These are phyloP conservation scores for Cosmorhoe ocellata DNA, from an alignment of 2,888 invertebrate species.

Conservation along the genomic window DNA sequence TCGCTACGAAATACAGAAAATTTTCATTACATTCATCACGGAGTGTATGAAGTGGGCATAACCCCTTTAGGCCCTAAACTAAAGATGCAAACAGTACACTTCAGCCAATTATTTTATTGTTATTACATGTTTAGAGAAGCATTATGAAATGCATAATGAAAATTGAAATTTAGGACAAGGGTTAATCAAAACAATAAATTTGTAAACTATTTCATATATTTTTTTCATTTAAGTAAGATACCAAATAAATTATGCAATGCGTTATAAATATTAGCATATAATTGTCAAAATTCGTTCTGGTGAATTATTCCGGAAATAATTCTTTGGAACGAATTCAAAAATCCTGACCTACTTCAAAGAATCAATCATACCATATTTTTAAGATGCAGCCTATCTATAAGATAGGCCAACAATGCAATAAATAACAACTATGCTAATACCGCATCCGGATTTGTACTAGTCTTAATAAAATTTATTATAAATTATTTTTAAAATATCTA, in stretches of 20 bases:
- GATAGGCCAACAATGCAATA: constrained; percentile 58
- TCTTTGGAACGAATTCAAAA: constrained; percentile 59
- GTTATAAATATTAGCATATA: constrained; percentile 74
- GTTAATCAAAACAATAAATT: not conserved
- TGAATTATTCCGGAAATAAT: constrained; percentile 76
- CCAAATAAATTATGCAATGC: constrained; percentile 45
- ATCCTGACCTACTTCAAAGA: constrained; percentile 45
- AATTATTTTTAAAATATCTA: constrained; percentile 57
- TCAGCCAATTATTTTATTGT: too few relatives aligned
- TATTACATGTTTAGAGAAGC: too few relatives aligned
- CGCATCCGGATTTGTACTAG: constrained; percentile 75
- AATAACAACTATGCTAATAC: constrained; percentile 69
- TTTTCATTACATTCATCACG: too few relatives aligned
- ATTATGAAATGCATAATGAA: too few relatives aligned
- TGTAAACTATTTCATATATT: constrained; percentile 23
- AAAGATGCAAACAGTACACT: too few relatives aligned
- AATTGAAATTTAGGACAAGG: not conserved
- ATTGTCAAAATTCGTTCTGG: constrained; percentile 55
- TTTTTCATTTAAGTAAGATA: constrained; percentile 16
- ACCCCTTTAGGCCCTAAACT: too few relatives aligned
- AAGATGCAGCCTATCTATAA: constrained; percentile 61
- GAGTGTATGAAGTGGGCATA: too few relatives aligned
- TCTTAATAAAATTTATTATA: constrained; percentile 57
- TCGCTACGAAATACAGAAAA: too few relatives aligned
- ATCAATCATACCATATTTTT: constrained; percentile 36